Evolutionary conservation across 2,113 vertebrate genomes (phyloP).

Genomic region (Otolemur garnettii): DNA sequence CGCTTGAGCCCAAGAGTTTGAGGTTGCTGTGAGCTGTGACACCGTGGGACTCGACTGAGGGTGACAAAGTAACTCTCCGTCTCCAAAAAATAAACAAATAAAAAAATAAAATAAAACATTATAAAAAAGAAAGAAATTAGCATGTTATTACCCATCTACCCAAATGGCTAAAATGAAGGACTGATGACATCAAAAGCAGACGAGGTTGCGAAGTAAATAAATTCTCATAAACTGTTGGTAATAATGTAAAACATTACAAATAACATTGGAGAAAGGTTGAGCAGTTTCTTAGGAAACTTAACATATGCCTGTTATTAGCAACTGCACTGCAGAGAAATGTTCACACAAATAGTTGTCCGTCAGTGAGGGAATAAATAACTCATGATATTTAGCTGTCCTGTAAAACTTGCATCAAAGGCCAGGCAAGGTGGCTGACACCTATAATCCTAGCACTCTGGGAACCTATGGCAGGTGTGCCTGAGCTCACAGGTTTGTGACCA

Average conservation of each 20-base stretch:
- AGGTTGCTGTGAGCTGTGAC: no score
- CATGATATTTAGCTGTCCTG: neutral
- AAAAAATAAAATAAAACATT: no score
- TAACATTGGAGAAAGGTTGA: neutral
- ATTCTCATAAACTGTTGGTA: neutral
- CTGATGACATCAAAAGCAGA: neutral
- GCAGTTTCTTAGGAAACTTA: neutral
- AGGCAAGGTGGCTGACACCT: no score
- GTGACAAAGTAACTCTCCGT: no score
- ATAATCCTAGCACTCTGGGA: no score
- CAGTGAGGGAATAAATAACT: neutral
- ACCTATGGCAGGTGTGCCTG: no score
- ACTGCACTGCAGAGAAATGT: neutral
- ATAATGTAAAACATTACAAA: neutral
- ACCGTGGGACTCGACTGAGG: no score
- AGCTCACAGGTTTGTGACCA: no score
- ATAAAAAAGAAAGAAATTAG: neutral
- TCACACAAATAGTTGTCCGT: neutral
- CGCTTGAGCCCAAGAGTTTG: no score
- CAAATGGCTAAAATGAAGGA: conserved; percentile 2
- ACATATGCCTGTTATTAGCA: neutral
- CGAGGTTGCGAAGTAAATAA: neutral
- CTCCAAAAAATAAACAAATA: no score
- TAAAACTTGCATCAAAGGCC: neutral
- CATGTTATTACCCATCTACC: neutral